Base-by-base conservation (phyloP, 2,888 invertebrate species). In the Chrysopilus asiliformis region DNA sequence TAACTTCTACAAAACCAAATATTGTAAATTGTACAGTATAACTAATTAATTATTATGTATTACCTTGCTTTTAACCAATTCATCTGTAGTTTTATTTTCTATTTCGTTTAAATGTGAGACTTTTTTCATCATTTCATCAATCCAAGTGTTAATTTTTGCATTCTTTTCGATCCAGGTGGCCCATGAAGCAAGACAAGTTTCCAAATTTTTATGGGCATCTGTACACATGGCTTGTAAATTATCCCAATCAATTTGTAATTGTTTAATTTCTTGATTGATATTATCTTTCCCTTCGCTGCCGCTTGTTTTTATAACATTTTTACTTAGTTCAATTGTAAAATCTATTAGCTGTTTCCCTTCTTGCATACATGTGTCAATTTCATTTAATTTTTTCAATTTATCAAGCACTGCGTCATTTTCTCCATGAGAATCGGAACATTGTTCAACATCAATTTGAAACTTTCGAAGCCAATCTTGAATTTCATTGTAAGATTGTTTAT, bases 391-490 rank as follows among this genome's bases (percentile, higher is more conserved):
- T 32, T 74, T 73, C 19, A 85, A 72, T 55, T 87, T 85, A 47
- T 79, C 76, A 38, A 79, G 68, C 1, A 83, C 78, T 36, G 74
- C 72, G 33, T 79, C 76, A 47, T 82, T 79, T 53, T 91, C 90
- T 3, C 90, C 90, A 53, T 89, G 89, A 1, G 85, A 79, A 56
- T 90, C 87, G 3, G 83, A 77, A 47, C 81, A 80, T 48, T 84
- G 79, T 52, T 89, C 87, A 18, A 87, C 74, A 46, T 83, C 80
- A n/a, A 82, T 70, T 51, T 82, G 76, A 12, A 78, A 74, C 50
- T 77, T 78, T 18, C 84, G 71, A 16, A 93, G 71, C 85, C 86
- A 90, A 48, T 93, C 90, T 38, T 79, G 75, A 39, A 85, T 79
- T 49, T 77, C 80, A 50, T 82, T 81, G 48, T 80, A 79, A 0